A percentile compares a stretch with the other conserved stretches of the same genome.
Conservation (phyloP, 2,113 vertebrate species). For the Ploceus nigricollis region DNA sequence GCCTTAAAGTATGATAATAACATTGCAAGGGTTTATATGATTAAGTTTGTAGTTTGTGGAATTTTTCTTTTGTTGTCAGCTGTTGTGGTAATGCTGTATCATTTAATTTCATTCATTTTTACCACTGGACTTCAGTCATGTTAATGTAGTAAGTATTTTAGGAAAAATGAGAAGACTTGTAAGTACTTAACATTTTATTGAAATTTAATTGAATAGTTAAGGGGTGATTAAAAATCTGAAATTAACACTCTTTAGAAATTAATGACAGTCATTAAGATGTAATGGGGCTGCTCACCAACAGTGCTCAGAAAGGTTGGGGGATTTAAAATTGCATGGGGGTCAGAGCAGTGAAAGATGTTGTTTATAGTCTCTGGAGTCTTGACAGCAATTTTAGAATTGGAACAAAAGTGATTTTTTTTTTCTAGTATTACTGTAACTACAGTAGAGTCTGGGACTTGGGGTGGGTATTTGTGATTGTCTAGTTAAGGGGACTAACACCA, state of each 20-base stretch:
- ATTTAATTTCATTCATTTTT: conserved; percentile 75
- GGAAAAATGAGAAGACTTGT: conserved; percentile 87
- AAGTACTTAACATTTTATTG: conserved; percentile 89
- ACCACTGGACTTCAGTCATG: conserved; percentile 77
- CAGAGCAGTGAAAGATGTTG: conserved; percentile 85
- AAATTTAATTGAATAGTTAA: conserved; percentile 94
- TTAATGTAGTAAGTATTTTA: conserved; percentile 86
- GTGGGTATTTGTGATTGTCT: conserved; percentile 56
- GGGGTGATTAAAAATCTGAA: conserved; percentile 95
- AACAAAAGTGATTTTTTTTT: conserved; percentile 75
- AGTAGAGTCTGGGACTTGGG: conserved; percentile 61
- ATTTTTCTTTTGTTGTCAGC: conserved; percentile 62
- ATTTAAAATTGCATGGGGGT: conserved; percentile 88
- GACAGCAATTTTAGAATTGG: conserved; percentile 78
- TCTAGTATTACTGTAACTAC: conserved; percentile 70
- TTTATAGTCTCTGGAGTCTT: conserved; percentile 82
- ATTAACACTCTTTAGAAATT: conserved; percentile 94
- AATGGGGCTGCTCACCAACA: conserved; percentile 86
- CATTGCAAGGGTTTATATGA: conserved; percentile 7
- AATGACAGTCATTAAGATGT: conserved; percentile 93
- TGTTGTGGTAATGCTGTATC: conserved; percentile 59
- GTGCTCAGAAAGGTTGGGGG: conserved; percentile 86
- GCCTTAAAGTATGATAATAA: background rate
- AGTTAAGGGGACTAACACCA: conserved; percentile 15
- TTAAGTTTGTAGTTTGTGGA: background rate